These are phyloP conservation scores for Morbakka virulenta DNA, from an alignment of 30 jellyfish, hydroid and myxozoan genomes.

Conservation along the genomic window DNA sequence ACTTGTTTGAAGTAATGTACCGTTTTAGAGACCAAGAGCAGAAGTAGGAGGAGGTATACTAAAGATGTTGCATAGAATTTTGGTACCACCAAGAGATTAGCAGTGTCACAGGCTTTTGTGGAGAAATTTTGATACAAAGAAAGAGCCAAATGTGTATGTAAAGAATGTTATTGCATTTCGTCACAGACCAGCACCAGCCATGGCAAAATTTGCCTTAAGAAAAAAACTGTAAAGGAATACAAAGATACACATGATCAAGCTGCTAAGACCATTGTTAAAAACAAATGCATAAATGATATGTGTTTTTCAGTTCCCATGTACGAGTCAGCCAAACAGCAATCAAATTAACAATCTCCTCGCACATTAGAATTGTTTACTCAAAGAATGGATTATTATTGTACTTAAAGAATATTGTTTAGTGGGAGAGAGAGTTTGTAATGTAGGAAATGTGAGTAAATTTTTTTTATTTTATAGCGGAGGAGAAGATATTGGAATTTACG, in stretches of 20 bases:
- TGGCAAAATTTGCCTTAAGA: conserved; percentile 46
- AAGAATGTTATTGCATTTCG: conserved; percentile 45
- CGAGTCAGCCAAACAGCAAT: conserved; percentile 24
- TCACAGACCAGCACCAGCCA: conserved; percentile 54
- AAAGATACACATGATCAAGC: conserved; percentile 44
- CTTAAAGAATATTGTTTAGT: not conserved
- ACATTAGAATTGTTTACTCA: conserved; percentile 25
- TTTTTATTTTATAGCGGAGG: conserved; percentile 5
- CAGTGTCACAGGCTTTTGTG: conserved; percentile 52
- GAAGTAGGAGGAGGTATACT: conserved; percentile 5
- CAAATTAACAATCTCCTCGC: conserved; percentile 12
- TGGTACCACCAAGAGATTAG: conserved; percentile 27
- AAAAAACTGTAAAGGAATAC: conserved; percentile 25
- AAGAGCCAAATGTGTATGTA: conserved; percentile 41
- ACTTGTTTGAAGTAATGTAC: conserved; percentile 27
- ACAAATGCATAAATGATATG: conserved; percentile 46
- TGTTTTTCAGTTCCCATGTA: conserved; percentile 24
- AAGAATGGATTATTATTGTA: conserved; percentile 49
- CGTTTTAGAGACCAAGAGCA: conserved; percentile 11
- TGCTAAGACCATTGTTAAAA: conserved; percentile 2
- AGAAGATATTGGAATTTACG: conserved; percentile 25
- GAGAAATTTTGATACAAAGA: conserved; percentile 16
- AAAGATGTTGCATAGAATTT: conserved; percentile 53
- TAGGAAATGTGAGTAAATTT: not conserved
- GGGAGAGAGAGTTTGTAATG: not conserved